These are phyloP conservation scores for Dicentrarchus labrax DNA, from an alignment of 2,113 vertebrate genomes.

Conservation along the genomic window DNA sequence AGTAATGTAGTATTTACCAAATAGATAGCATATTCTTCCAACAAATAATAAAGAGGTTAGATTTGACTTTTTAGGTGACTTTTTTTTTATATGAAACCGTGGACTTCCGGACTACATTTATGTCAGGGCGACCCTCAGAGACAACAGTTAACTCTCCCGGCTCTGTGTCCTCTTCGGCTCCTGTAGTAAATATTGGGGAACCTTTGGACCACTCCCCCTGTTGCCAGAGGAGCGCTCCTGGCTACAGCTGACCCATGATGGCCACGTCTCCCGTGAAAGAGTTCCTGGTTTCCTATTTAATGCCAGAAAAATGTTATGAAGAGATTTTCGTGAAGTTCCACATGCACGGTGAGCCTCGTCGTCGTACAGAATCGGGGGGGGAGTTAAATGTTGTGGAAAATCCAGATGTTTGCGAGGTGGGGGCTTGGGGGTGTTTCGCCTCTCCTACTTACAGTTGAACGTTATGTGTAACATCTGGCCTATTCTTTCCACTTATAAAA, in stretches of 20 bases:
- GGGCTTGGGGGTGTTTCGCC: too few species aligned
- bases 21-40: too few species aligned
- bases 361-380: accelerated
- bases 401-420: conserved; percentile 7
- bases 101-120: neutral
- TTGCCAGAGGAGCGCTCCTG: neutral
- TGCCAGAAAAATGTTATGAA: conserved; percentile 88
- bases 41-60: too few species aligned
- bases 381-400: neutral
- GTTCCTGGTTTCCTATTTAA: conserved; percentile 82
- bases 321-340: conserved; percentile 82
- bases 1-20: too few species aligned
- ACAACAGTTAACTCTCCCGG: neutral
- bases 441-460: neutral
- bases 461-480: too few species aligned
- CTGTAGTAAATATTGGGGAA: conserved; percentile 16
- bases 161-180: neutral
- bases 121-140: neutral
- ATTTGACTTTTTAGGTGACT: too few species aligned
- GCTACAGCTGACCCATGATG: conserved; percentile 45
- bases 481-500: neutral
- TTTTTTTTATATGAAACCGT: too few species aligned
- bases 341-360: conserved; percentile 84
- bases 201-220: conserved; percentile 37
- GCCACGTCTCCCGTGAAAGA: conserved; percentile 63